Conservation (phyloP, 2,113 vertebrate species). For the Meriones unguiculatus region DNA sequence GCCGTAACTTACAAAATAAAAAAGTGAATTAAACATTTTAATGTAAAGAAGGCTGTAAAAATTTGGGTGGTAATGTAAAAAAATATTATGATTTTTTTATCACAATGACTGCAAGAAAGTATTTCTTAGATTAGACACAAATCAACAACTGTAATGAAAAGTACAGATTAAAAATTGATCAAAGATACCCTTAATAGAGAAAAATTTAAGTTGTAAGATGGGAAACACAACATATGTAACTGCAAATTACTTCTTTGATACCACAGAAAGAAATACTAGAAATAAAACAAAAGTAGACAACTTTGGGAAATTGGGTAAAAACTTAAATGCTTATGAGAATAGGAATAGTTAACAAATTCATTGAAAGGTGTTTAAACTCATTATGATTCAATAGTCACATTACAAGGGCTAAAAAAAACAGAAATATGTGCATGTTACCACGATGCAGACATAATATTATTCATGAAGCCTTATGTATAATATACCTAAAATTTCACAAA, state of each 20-base stretch:
- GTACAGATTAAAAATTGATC: neutral
- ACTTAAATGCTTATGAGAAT: neutral
- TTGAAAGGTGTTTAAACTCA: neutral
- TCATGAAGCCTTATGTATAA: neutral
- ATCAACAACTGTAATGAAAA: neutral
- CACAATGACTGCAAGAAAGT: neutral
- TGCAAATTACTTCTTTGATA: neutral
- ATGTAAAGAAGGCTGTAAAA: neutral
- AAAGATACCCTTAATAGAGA: neutral
- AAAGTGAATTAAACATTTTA: neutral
- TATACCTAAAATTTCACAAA: neutral
- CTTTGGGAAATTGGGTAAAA: neutral
- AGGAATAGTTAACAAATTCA: neutral
- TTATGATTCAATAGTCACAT: neutral
- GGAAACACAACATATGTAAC: neutral
- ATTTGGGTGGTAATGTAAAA: neutral
- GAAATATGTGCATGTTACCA: neutral
- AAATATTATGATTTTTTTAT: neutral
- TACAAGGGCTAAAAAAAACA: neutral
- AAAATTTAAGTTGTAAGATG: neutral
- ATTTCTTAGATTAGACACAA: neutral
- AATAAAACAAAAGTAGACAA: neutral
- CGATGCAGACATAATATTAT: neutral
- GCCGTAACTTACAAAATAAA: neutral
- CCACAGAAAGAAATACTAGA: neutral